Base-by-base conservation (phyloP, 2,888 invertebrate species). In the Cancer borealis region DNA sequence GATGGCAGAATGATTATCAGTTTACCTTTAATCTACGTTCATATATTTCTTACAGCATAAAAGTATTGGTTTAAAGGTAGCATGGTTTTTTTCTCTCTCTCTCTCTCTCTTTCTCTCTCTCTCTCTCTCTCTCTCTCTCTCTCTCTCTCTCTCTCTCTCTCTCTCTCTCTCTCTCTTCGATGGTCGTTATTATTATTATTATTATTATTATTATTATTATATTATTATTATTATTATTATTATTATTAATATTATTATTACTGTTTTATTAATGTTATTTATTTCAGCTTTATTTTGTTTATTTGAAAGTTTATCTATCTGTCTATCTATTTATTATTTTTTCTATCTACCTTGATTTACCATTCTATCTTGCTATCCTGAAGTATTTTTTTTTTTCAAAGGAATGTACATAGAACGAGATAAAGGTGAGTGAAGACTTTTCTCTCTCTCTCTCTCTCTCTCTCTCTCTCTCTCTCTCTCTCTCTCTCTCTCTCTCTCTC, bases 361-460 rank as follows among this genome's bases (percentile, higher is more conserved):
- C 87, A 30, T 17, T 87, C 87, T 87, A 39, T 87, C 87, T 87
- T 17, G 5, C 30, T 30, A 14, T 87, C 87, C n/a, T 39, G 39
- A 39, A 39, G 39, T 39, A 39, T 39, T 39, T 39, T 45, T 88
- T 3, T n/a, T 17, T 88, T 45, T 88, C 14, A 47, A 46, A 21
- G 47, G 79, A 79, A 12, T 30, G 30, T 79, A 30, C 26, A 30
- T 21, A 73, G 21, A 73, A 73, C 8, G 30, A 30, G 12, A 30
- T n/a, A 3, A 10, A 47, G 47, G 46, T 49, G 46, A 46, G 46
- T 79, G 21, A 79, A 26, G 14, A 17, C 17, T 54, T 12, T 26
- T 46, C 14, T 88, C 45, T 88, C 46, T 88, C 88, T 46, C 88
- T 88, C 46, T 88, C 88, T 88, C 88, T 88, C 88, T 88, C 88